A percentile compares a stretch with the other conserved stretches of the same genome.
Evolutionary conservation across 2,113 vertebrate genomes (phyloP).

Genomic region (Tapirus terrestris): DNA sequence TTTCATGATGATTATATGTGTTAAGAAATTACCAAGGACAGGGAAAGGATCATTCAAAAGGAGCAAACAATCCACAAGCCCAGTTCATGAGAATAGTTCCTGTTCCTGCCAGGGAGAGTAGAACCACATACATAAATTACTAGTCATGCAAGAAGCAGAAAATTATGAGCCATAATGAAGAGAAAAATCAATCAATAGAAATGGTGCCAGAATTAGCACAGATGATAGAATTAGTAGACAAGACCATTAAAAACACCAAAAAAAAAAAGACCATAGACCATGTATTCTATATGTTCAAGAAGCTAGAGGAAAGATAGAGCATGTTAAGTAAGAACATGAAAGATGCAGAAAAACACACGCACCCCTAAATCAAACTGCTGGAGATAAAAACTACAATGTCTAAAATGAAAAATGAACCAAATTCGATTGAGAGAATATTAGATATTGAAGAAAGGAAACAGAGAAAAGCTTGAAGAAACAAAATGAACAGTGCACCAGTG

Average conservation of each 20-base stretch:
- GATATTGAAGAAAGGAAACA: background rate
- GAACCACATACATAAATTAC: background rate
- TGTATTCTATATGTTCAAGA: background rate
- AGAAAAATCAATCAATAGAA: constrained; percentile 21
- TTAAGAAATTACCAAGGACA: constrained; percentile 23
- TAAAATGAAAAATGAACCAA: background rate
- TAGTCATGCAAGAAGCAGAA: background rate
- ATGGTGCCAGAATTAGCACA: background rate
- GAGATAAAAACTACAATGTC: background rate
- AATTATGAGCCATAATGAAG: background rate
- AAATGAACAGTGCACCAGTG: background rate
- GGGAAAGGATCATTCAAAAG: background rate
- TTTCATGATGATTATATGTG: background rate
- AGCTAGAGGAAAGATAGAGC: background rate
- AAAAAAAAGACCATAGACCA: background rate
- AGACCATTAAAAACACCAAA: background rate
- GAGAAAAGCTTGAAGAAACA: background rate
- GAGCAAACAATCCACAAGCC: background rate
- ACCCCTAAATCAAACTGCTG: background rate
- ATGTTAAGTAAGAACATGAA: background rate
- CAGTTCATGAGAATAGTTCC: background rate
- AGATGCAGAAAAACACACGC: background rate
- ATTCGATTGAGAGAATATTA: background rate
- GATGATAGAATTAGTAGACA: background rate
- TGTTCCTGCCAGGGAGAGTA: background rate